These are phyloP conservation scores for Brachyptera risi DNA, from an alignment of 2,888 invertebrate species.

Conservation along the genomic window DNA sequence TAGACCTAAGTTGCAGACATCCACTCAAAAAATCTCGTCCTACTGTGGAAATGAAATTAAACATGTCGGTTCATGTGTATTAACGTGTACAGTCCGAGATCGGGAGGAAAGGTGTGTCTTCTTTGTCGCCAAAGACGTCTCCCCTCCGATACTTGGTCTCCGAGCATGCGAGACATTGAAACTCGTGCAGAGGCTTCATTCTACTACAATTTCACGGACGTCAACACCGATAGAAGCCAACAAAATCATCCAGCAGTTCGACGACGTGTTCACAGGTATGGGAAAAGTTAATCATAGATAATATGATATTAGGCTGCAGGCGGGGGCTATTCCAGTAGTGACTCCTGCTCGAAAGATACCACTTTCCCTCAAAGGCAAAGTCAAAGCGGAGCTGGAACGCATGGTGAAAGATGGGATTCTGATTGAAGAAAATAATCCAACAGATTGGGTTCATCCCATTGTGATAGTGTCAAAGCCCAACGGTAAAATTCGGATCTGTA, in stretches of 20 bases:
- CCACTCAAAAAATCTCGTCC: not conserved
- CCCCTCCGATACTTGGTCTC: not conserved
- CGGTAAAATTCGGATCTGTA: constrained; percentile 15
- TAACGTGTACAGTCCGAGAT: not conserved
- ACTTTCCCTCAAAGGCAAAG: not conserved
- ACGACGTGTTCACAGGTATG: not conserved
- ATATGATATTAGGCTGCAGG: not conserved
- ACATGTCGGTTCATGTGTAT: not conserved
- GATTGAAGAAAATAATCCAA: constrained; percentile 8
- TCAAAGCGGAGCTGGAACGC: not conserved
- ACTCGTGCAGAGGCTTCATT: not conserved
- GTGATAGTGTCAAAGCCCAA: constrained; percentile 11
- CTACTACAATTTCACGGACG: too few relatives aligned
- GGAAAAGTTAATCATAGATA: not conserved
- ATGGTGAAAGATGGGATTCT: not conserved
- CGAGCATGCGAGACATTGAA: not conserved
- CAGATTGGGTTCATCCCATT: constrained; percentile 5
- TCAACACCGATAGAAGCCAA: not conserved
- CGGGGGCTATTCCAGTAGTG: not conserved
- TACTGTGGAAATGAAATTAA: not conserved
- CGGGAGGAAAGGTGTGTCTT: not conserved
- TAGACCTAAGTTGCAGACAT: not conserved
- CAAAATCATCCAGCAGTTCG: not conserved
- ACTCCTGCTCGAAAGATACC: not conserved
- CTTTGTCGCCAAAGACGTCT: not conserved